Conservation (phyloP, 2,113 vertebrate species). For the Leptosomus discolor region DNA sequence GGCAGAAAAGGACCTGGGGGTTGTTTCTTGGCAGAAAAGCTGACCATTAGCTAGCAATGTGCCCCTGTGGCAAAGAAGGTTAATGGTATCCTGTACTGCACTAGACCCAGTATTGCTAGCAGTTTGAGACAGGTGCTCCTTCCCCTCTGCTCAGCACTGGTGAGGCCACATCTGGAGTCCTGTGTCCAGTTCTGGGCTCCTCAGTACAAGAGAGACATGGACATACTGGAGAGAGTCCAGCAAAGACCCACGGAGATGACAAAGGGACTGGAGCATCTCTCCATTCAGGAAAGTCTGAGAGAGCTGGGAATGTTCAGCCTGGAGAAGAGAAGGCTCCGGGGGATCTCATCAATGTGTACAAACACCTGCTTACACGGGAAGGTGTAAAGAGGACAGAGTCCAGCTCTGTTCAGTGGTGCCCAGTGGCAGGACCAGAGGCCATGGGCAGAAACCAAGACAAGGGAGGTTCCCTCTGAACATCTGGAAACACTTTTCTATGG, state of each 20-base stretch:
- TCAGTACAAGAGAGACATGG: background rate
- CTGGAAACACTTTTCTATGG: background rate
- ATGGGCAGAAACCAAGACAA: background rate
- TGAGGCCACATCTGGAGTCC: background rate
- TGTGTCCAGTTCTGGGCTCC: background rate
- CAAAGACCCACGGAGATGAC: rapidly evolving
- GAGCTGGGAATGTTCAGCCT: background rate
- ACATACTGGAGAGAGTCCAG: background rate
- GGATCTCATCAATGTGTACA: too few relatives aligned
- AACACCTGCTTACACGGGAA: background rate
- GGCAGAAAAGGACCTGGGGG: background rate
- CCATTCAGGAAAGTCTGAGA: background rate
- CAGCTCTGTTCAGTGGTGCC: background rate
- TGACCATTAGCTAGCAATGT: background rate
- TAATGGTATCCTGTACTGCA: too few relatives aligned
- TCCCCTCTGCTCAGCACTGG: background rate
- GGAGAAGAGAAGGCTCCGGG: background rate
- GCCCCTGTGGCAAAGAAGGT: background rate
- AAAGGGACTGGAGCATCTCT: background rate
- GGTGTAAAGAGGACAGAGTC: background rate
- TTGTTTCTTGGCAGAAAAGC: background rate
- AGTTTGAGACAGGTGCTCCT: background rate
- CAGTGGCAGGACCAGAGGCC: background rate
- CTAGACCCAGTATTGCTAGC: background rate
- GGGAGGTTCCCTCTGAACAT: background rate